Evolutionary conservation across 2,888 invertebrate species (phyloP), one percentile per base, ranked within the genome.

Genomic region (Julus scandinavius): DNA sequence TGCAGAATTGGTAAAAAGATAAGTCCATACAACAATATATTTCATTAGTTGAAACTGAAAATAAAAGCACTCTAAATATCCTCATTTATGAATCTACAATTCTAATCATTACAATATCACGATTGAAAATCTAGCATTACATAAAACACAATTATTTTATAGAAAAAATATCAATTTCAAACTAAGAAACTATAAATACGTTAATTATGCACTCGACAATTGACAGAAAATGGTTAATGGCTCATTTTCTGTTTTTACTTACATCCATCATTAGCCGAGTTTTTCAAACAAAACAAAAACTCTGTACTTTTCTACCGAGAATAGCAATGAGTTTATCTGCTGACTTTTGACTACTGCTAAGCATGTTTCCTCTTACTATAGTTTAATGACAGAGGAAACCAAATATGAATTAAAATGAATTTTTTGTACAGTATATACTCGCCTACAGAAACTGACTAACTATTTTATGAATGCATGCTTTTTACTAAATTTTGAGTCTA

Each of bases 71-170:
- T 29, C 80, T 80, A 11, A 13, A 38, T 38, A 80, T 38, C 80
- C 38, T 80, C 80, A 80, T 80, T 38, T 38, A 80, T 80, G 80
- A 80, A 38, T 80, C 38, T 80, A 80, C 38, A 80, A 38, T 80
- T 80, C 80, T 80, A 80, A 80, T 13, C 38, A 13, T 80, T 80
- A 38, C 5, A 38, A 38, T 80, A 80, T 3, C 80, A 38, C 38
- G 38, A 29, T 11, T 38, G 15, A 13, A 80, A 80, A 9, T 38
- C 80, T 80, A 80, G 80, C 38, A 7, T 29, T 72, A 72, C 72
- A 29, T 11, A 72, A 7, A 72, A 29, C 72, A 72, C 72, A 20
- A 6, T 20, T 72, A 72, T 20, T 29, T 29, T 80, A 15, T 63
- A n/a, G n/a, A 38, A 38, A 80, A 80, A 80, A 80, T 80, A 80